Percentiles rank a stretch among this genome's conserved stretches.
phyloP scores from a whole-genome alignment of 2,113 vertebrate species.

The Phoenicopterus ruber region DNA sequence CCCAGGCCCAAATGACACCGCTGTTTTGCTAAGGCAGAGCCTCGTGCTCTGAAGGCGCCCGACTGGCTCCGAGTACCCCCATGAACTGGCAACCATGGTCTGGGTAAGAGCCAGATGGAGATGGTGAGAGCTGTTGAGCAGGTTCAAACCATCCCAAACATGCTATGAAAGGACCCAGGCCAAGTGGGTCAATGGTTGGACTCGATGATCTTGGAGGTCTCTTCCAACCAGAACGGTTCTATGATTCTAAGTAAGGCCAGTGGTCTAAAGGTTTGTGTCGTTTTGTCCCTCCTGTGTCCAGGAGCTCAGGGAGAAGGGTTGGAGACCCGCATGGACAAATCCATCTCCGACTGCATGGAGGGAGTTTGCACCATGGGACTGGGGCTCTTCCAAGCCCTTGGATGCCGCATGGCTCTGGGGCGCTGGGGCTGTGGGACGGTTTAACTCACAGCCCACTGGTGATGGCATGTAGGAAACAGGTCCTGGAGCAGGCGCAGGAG shows the following conservation, averaged over 20 bases:
- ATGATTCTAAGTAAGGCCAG: neutral
- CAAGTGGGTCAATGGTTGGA: too few relatives aligned
- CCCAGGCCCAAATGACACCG: neutral
- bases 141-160: neutral
- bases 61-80: neutral
- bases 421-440: neutral
- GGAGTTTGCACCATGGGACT: neutral
- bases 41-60: neutral
- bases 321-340: neutral
- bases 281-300: neutral
- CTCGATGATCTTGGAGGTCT: too few relatives aligned
- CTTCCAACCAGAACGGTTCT: too few relatives aligned
- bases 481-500: neutral
- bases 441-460: neutral
- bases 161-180: neutral
- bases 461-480: neutral
- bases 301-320: neutral
- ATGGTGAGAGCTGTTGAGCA: neutral
- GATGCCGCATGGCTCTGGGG: neutral
- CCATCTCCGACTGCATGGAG: neutral
- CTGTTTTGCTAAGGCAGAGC: neutral
- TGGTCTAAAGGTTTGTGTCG: neutral
- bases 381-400: neutral
- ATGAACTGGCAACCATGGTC: neutral
- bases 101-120: neutral